Evolutionary conservation across 92 coral and sea anemone genomes (phyloP).

Genomic region (Phenganax stokvisi): DNA sequence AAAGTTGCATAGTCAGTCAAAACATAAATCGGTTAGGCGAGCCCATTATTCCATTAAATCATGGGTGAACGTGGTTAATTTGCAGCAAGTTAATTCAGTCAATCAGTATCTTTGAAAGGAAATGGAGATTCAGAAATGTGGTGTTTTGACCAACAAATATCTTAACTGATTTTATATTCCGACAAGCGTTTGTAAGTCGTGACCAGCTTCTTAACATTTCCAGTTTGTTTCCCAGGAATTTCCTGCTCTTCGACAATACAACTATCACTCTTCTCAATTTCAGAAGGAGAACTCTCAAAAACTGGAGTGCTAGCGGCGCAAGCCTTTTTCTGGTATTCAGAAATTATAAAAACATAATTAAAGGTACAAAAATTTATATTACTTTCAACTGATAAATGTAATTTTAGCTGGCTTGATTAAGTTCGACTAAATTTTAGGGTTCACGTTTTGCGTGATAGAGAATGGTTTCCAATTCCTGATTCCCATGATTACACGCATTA

Average conservation of each 20-base stretch:
- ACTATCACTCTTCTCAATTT: constrained; percentile 20
- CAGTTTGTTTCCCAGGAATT: constrained; percentile 28
- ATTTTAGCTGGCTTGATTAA: background rate
- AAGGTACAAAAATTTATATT: background rate
- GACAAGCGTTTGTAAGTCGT: constrained; percentile 35
- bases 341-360: background rate
- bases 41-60: no score
- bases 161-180: constrained; percentile 35
- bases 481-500: no score
- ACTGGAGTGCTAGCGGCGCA: background rate
- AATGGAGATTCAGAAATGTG: background rate
- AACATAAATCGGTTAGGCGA: no score
- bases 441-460: background rate
- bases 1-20: no score
- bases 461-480: no score
- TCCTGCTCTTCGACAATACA: constrained; percentile 1
- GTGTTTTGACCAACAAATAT: background rate
- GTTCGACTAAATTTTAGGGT: background rate
- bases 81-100: no score
- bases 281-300: background rate
- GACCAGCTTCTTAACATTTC: constrained; percentile 32
- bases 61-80: no score
- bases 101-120: constrained; percentile 15
- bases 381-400: background rate
- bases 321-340: constrained; percentile 20